Base-by-base conservation (phyloP, 2,888 invertebrate species). In the Plusia festucae region DNA sequence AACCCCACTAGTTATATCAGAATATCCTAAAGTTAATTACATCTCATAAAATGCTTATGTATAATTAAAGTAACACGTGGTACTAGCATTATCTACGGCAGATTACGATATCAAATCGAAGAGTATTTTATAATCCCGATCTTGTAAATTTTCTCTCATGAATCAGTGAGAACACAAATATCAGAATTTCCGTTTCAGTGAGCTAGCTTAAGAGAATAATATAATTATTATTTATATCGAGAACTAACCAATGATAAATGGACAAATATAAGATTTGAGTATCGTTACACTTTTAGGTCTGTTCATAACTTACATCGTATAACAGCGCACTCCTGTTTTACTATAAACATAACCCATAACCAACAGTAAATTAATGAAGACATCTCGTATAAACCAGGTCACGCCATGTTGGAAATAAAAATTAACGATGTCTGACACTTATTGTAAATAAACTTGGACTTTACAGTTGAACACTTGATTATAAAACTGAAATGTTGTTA, bases 221-320 rank as follows among this genome's bases (percentile, higher is more conserved):
- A n/a, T n/a, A n/a, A n/a, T n/a, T n/a, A n/a, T n/a, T n/a, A n/a
- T n/a, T n/a, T n/a, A 40, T 7, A 40, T 40, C 40, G 13, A 40
- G 5, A 40, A 40, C 15, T 2, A n/a, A n/a, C n/a, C n/a, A n/a
- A n/a, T 4, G 1, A 34, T 13, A 34, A n/a, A n/a, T n/a, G n/a
- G n/a, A n/a, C n/a, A n/a, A n/a, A n/a, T n/a, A 34, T 13, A 32
- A 32, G 32, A 13, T 13, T 2, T 13, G 1, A 13, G 13, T 2
- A 32, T 1, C 13, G 13, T n/a, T 40, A 40, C 9, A 30, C 9
- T 40, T n/a, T n/a, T 3, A 15, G 1, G 20, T 46, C 8, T 16
- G 13, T 0, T 20, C n/a, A 44, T 13, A 44, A 79, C 78, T 78
- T 71, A 78, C 78, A n/a, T 5, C 49, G 60, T 22, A 59, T 44